A percentile compares a stretch with the other conserved stretches of the same genome.
phyloP scores from a whole-genome alignment of 2,888 invertebrate species.

The Brenthis daphne region DNA sequence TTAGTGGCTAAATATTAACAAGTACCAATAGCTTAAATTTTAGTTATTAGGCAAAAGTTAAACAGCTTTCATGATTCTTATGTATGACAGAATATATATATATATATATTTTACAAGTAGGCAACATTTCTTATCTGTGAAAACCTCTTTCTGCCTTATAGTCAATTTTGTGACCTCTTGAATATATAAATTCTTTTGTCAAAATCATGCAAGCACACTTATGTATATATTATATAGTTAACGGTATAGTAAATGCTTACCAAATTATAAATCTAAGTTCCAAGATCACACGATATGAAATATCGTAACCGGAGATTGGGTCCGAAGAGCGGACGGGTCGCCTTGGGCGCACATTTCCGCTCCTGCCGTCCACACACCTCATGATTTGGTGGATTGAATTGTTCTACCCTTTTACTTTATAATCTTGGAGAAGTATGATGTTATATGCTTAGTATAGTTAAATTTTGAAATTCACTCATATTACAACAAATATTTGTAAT shows the following conservation, averaged over 20 bases:
- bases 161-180: too few relatives aligned
- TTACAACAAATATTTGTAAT: too few relatives aligned
- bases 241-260: conserved; percentile 1
- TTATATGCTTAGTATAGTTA: not conserved
- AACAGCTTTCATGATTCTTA: too few relatives aligned
- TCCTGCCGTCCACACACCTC: conserved; percentile 69
- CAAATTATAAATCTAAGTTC: conserved; percentile 13
- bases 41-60: too few relatives aligned
- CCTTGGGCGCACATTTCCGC: conserved; percentile 70
- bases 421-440: conserved; percentile 1
- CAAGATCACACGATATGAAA: conserved; percentile 49
- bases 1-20: not conserved
- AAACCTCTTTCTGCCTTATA: too few relatives aligned
- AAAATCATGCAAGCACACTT: not conserved
- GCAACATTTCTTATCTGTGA: too few relatives aligned
- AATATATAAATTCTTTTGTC: too few relatives aligned
- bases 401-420: conserved; percentile 16
- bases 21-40: too few relatives aligned
- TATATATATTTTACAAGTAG: too few relatives aligned
- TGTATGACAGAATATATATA: too few relatives aligned
- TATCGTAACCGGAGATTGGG: conserved; percentile 77
- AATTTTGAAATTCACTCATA: too few relatives aligned
- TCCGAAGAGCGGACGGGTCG: conserved; percentile 37
- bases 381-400: conserved; percentile 25
- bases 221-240: not conserved